phyloP scores from a whole-genome alignment of 2,888 invertebrate genomes.

The Antheraea yamamai region DNA sequence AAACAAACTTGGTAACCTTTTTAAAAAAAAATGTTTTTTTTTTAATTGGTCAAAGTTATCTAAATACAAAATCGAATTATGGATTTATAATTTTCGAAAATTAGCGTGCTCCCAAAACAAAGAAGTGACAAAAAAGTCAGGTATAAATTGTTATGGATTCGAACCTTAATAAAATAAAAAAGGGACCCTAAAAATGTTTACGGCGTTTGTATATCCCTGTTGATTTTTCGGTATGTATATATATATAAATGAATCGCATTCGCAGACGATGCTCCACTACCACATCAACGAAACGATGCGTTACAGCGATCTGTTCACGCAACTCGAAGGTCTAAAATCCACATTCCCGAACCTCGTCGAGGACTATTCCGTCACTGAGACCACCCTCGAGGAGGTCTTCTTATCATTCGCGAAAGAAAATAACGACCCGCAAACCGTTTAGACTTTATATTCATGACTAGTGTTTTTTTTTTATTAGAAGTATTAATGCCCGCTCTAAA shows the following conservation, averaged over 20 bases:
- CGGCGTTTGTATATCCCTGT: no score
- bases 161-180: no score
- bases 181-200: no score
- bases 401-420: constrained; percentile 66
- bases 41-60: no score
- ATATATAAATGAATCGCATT: constrained; percentile 9
- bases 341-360: constrained; percentile 77
- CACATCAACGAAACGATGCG: constrained; percentile 84
- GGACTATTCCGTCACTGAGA: constrained; percentile 90
- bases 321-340: constrained; percentile 79
- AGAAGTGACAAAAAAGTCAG: no score
- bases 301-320: constrained; percentile 84
- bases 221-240: no score
- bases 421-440: not conserved
- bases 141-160: no score
- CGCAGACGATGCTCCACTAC: constrained; percentile 85
- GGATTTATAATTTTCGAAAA: no score
- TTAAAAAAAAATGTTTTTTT: no score
- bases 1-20: no score
- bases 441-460: not conserved
- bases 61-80: no score
- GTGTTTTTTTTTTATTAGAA: not conserved
- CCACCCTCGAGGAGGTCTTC: constrained; percentile 90
- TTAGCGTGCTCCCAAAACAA: no score
- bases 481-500: not conserved